A percentile compares a stretch with the other conserved stretches of the same genome.
phyloP scores from a whole-genome alignment of 2,888 invertebrate species.

The Pimpla rufipes region DNA sequence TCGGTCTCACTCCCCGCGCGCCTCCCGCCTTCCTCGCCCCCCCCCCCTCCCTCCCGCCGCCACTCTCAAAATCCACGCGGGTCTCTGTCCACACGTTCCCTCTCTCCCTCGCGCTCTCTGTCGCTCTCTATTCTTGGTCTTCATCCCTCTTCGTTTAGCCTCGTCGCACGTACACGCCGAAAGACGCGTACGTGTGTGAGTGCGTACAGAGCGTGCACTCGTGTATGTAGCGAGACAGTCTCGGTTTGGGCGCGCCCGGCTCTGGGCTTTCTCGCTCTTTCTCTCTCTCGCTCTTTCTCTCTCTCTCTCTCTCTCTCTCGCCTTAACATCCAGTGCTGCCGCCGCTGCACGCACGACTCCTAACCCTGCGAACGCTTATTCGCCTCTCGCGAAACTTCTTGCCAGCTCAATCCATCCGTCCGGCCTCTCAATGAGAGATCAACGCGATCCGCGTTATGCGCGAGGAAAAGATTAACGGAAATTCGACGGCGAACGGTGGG shows the following conservation, averaged over 20 bases:
- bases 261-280: constrained; percentile 49
- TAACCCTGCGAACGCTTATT: constrained; percentile 55
- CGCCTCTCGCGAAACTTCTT: constrained; percentile 29
- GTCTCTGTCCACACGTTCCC: constrained; percentile 63
- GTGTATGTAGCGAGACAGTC: constrained; percentile 23
- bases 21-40: constrained; percentile 41
- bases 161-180: constrained; percentile 41
- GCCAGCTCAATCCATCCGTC: not conserved
- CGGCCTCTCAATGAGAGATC: constrained; percentile 32
- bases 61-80: constrained; percentile 51
- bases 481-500: not conserved
- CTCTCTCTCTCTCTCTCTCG: constrained; percentile 45
- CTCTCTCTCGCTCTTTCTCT: constrained; percentile 50
- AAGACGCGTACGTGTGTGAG: constrained; percentile 14
- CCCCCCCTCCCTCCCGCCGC: constrained; percentile 44
- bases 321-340: constrained; percentile 37
- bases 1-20: constrained; percentile 54
- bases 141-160: constrained; percentile 52
- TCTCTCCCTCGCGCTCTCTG: constrained; percentile 52
- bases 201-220: constrained; percentile 2
- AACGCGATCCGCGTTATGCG: constrained; percentile 2
- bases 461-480: not conserved
- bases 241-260: constrained; percentile 71
- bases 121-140: constrained; percentile 69
- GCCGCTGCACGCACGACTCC: constrained; percentile 48